A percentile compares a stretch with the other conserved stretches of the same genome.
Evolutionary conservation across 2,113 vertebrate species (phyloP).

Genomic region (Ochotona princeps): DNA sequence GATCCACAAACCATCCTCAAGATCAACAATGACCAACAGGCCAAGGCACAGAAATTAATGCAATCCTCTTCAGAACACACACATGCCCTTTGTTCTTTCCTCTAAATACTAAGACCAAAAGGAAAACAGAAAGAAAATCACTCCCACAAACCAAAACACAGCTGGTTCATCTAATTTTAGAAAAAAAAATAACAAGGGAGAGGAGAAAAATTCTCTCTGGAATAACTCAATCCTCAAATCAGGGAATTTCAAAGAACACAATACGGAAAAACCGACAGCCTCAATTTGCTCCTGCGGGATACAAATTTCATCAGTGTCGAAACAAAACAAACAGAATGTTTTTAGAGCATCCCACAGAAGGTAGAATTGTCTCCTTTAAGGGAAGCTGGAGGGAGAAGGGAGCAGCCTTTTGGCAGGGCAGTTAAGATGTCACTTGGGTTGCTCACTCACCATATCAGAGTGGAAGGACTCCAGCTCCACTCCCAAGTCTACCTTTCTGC

Average conservation of each 20-base stretch:
- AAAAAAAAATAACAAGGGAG: constrained; percentile 72
- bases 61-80: constrained; percentile 42
- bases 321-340: constrained; percentile 50
- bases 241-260: constrained; percentile 65
- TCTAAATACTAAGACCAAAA: constrained; percentile 52
- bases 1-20: not conserved
- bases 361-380: constrained; percentile 11
- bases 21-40: not conserved
- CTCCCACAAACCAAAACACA: constrained; percentile 76
- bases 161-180: constrained; percentile 76
- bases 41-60: constrained; percentile 48
- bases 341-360: constrained; percentile 51
- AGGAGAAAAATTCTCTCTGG: constrained; percentile 61
- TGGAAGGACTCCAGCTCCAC: too few species aligned
- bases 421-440: too few species aligned
- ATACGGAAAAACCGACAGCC: constrained; percentile 58
- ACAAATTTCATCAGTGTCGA: constrained; percentile 47
- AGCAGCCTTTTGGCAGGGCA: too few species aligned
- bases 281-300: constrained; percentile 27
- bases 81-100: constrained; percentile 48
- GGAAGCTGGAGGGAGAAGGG: not conserved
- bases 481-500: too few species aligned
- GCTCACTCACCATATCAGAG: too few species aligned
- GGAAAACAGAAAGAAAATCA: constrained; percentile 58
- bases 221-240: constrained; percentile 74